Percentiles rank a stretch among this genome's conserved stretches.
Conservation (phyloP, 2,797 vertebrate species). For the Hephaestus fuliginosus region DNA sequence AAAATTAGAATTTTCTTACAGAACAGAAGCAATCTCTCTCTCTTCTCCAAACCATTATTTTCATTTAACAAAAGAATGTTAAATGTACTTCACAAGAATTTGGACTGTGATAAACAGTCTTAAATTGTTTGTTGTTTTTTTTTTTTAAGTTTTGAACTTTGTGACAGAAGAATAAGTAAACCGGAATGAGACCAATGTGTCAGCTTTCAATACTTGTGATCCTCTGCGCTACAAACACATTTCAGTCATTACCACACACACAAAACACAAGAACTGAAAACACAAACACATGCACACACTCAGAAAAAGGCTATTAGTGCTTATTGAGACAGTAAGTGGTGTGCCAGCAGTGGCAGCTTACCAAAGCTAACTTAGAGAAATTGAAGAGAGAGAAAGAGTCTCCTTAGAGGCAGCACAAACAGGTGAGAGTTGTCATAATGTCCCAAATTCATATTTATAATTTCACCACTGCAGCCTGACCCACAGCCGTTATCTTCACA, state of each 20-base stretch:
- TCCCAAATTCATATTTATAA: constrained; percentile 61
- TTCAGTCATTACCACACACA: constrained; percentile 12
- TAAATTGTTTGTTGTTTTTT: background rate
- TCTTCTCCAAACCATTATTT: background rate
- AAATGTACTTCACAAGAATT: background rate
- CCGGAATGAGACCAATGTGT: background rate
- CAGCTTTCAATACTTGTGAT: constrained; percentile 20
- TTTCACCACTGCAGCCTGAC: constrained; percentile 52
- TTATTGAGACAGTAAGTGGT: constrained; percentile 41
- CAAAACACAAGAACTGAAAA: background rate
- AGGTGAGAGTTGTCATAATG: constrained; percentile 49
- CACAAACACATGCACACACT: constrained; percentile 19
- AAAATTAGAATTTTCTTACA: background rate
- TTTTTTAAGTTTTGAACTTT: background rate
- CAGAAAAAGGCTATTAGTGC: constrained; percentile 19
- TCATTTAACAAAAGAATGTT: background rate
- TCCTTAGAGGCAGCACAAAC: constrained; percentile 30
- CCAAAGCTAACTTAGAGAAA: constrained; percentile 20
- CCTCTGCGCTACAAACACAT: constrained; percentile 14
- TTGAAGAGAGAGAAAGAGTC: background rate
- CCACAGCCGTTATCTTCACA: constrained; percentile 42
- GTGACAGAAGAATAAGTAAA: constrained; percentile 9
- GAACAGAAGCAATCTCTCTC: background rate
- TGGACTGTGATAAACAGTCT: background rate
- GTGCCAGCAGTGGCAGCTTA: constrained; percentile 38